Base-by-base conservation (phyloP, 2,888 invertebrate genomes). In the Crepidodera aurea region DNA sequence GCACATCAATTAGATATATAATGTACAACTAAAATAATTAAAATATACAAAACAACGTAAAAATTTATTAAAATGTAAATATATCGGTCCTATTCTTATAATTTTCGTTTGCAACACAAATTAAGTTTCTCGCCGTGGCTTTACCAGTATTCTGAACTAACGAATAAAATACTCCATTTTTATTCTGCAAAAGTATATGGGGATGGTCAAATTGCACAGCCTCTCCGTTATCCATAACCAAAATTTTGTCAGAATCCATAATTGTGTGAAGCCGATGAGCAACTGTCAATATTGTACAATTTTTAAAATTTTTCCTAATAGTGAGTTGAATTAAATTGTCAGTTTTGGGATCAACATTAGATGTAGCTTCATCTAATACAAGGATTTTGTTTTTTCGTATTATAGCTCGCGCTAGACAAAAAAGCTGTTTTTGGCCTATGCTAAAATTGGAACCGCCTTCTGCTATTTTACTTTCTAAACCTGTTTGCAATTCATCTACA, bases 261-360 rank as follows among this genome's bases (percentile, higher is more conserved):
- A 94, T 89, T 0, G 93, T 93, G 73, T 93, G 87, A 3, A 94
- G 84, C 29, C 93, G 85, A 79, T 93, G 93, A 22, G 93, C 93
- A 40, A 93, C 91, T 0, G 92, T 93, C 27, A 93, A 84, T 29
- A 93, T 92, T 0, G 92, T 92, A 76, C 92, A 93, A 13, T 87
- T 83, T 0, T 83, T 84, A 75, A 93, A 93, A 77, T 91, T 90
- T 51, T 82, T 83, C 62, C 91, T 83, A 64, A 93, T 92, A 0
- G 91, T 91, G 15, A 83, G 83, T 75, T 93, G 93, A 66, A 93
- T 92, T 10, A 92, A 78, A 0, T 85, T 86, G 73, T 92, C 92
- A 25, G 92, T 92, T 57, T 88, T 86, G 0, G 88, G 88, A 79
- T 92, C 92, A 0, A 92, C 90, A 76, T 91, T 92, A 40, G 92